Conservation (phyloP, 2,113 vertebrate genomes). For the Indicator indicator region DNA sequence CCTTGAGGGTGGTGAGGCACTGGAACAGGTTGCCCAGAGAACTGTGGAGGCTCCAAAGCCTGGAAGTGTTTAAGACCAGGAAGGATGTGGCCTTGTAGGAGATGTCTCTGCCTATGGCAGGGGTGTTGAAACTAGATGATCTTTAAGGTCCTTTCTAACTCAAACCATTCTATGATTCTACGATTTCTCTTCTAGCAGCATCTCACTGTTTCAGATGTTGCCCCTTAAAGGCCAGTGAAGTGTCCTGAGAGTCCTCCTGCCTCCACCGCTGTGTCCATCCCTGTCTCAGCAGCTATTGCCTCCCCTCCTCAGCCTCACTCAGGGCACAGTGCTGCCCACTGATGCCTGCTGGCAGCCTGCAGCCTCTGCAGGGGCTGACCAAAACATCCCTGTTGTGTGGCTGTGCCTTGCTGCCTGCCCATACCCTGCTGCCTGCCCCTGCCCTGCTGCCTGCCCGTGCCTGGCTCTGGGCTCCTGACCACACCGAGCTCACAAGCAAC, state of each 20-base stretch:
- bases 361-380: not conserved
- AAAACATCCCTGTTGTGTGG: not conserved
- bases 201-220: not conserved
- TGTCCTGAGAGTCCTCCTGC: not conserved
- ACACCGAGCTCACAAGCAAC: not conserved
- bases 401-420: not conserved
- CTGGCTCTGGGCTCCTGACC: slow-evolving; percentile 1
- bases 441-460: not conserved
- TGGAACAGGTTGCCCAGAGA: too few relatives aligned
- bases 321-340: rapidly evolving
- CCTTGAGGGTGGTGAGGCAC: too few relatives aligned
- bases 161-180: too few relatives aligned
- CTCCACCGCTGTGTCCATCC: not conserved
- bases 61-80: too few relatives aligned
- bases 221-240: not conserved
- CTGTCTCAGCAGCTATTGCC: not conserved
- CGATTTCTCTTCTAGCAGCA: not conserved
- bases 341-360: not conserved
- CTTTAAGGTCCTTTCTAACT: too few relatives aligned
- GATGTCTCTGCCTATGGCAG: too few relatives aligned
- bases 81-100: too few relatives aligned
- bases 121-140: too few relatives aligned
- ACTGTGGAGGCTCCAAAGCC: too few relatives aligned
- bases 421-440: not conserved
- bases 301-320: not conserved